Conservation (phyloP, 2,888 invertebrate species). For the Cerastoderma edule region DNA sequence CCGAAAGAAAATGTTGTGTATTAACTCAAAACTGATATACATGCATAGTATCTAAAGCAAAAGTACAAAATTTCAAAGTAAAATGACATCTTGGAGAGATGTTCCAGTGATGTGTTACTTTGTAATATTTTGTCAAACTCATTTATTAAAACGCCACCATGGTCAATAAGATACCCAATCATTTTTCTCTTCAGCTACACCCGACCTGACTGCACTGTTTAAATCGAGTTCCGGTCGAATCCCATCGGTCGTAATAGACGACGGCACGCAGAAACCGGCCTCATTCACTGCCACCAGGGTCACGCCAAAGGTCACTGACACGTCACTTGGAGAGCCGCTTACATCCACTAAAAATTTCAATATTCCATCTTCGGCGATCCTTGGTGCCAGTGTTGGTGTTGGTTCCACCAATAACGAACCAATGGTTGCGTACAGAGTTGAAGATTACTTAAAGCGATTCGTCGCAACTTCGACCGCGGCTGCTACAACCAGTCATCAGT, state of each 20-base stretch:
- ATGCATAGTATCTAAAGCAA: too few species aligned
- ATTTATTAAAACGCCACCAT: too few species aligned
- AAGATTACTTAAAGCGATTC: conserved; percentile 49
- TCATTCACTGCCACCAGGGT: conserved; percentile 12
- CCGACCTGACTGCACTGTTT: conserved; percentile 67
- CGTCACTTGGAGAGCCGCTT: neutral
- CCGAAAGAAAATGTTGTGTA: too few species aligned
- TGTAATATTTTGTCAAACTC: too few species aligned
- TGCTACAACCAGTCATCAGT: neutral
- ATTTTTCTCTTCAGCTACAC: too few species aligned
- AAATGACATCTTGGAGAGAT: too few species aligned
- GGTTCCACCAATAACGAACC: conserved; percentile 38
- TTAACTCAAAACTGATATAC: too few species aligned
- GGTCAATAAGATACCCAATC: too few species aligned
- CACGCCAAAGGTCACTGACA: conserved; percentile 1
- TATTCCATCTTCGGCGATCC: conserved; percentile 27
- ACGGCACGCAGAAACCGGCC: conserved; percentile 31
- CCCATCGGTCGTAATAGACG: conserved; percentile 41
- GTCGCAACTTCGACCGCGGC: neutral
- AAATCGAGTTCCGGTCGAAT: conserved; percentile 44
- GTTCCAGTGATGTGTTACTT: too few species aligned
- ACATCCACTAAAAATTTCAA: conserved; percentile 2
- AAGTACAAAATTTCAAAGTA: too few species aligned
- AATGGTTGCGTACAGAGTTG: conserved; percentile 44
- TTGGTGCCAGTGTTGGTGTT: too few species aligned